Base-by-base conservation (phyloP, 2,797 vertebrate genomes). In the Sphenopsis melanotis region DNA sequence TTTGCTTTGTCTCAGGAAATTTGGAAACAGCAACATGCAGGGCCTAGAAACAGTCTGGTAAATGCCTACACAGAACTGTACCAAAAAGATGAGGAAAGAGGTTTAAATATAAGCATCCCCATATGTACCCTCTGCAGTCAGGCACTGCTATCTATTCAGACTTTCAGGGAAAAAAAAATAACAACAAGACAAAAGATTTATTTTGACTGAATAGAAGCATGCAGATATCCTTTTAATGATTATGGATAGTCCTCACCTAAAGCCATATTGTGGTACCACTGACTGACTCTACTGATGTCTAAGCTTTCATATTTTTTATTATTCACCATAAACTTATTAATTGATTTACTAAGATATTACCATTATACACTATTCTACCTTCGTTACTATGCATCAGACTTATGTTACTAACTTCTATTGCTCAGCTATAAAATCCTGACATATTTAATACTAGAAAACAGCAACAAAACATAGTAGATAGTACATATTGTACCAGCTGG, bases 371-470 rank as follows among this genome's bases (percentile, higher is more conserved):
- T 83, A 57, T 93, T 96, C 66, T 79, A 55, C 71, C 52, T 87
- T 92, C 75, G 71, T 93, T 95, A 63, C 49, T 95, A 61, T 95
- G 95, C 89, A 85, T 93, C 84, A 93, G 79, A 90, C 85, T 75
- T 71, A 21, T 66, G 75, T 96, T 93, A 59, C 82, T 94, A 79
- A 85, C 87, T 94, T 95, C 97, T 79, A 83, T 68, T 95, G 75
- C 71, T 86, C 36, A 39, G 2, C 49, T 92, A 95, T 83, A 90
- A 97, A 97, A 95, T 85, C 80, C 52, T 90, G 94, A 94, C 59
- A 15, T 91, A 90, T 94, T 97, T 97, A 97, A 87, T 83, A 75
- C 8, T 12, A 68, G 89, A 94, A 96, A 96, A 79, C 63, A 96
- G 72, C 86, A 80, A 63, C 68, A 96, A 96, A 97, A 84, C 82